Percentiles rank a stretch among this genome's conserved stretches.
phyloP scores from a whole-genome alignment of 2,797 vertebrate species.

The Odontamblyopus rebecca region DNA sequence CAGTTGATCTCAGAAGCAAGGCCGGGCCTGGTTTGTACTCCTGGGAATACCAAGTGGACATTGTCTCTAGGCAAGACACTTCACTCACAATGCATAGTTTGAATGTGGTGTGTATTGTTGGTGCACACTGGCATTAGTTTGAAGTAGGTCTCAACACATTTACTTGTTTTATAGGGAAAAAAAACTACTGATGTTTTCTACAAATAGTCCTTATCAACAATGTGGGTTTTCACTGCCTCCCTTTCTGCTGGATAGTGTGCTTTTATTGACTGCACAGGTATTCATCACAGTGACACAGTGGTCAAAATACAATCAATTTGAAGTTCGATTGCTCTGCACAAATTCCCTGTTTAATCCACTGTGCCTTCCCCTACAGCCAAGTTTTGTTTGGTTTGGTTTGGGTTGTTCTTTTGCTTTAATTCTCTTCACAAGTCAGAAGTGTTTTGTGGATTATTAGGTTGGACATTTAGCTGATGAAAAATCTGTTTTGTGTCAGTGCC shows the following conservation, averaged over 20 bases:
- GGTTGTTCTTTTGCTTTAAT: background rate
- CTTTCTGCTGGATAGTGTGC: background rate
- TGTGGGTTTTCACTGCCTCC: background rate
- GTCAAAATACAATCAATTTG: conserved; percentile 3
- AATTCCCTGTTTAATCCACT: background rate
- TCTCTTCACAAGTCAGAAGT: background rate
- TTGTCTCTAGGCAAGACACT: no score
- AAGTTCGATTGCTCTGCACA: background rate
- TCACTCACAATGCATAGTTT: no score
- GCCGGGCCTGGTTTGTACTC: no score
- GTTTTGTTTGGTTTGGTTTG: background rate
- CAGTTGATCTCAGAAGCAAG: no score
- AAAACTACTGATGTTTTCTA: background rate
- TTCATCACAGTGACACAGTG: conserved; percentile 13
- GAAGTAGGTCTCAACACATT: no score
- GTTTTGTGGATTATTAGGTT: background rate
- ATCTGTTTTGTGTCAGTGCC: background rate
- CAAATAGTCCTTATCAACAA: background rate
- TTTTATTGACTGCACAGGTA: background rate
- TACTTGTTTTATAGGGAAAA: no score
- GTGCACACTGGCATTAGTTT: no score
- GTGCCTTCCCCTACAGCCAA: background rate
- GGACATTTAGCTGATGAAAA: background rate
- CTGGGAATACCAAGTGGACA: no score
- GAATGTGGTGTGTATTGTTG: no score